phyloP scores from a whole-genome alignment of 2,113 vertebrate species.

The Rhinogobius similis region DNA sequence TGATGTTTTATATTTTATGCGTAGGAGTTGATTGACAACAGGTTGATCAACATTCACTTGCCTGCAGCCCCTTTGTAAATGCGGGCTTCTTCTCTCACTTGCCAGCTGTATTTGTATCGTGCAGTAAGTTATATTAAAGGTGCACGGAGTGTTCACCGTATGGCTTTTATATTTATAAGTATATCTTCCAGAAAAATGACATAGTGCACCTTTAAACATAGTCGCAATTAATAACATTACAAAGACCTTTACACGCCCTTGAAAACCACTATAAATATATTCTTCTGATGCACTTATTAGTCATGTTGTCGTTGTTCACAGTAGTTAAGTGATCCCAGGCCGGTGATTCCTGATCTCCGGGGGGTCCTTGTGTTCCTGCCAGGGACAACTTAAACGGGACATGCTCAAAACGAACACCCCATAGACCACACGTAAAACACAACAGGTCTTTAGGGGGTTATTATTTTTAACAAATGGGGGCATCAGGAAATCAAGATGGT shows the following conservation, averaged over 20 bases:
- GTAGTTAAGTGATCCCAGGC: conserved; percentile 7
- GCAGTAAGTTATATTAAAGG: too few relatives aligned
- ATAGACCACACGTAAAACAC: background rate
- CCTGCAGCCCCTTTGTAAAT: too few relatives aligned
- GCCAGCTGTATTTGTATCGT: too few relatives aligned
- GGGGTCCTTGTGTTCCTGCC: background rate
- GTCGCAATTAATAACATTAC: too few relatives aligned
- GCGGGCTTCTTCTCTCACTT: too few relatives aligned
- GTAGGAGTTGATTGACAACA: too few relatives aligned
- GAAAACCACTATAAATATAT: background rate
- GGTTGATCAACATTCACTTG: too few relatives aligned
- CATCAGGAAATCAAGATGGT: background rate
- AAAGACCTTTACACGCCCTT: background rate
- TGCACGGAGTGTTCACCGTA: too few relatives aligned
- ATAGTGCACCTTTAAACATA: too few relatives aligned
- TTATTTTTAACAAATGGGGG: background rate
- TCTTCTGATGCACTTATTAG: background rate
- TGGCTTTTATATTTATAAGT: too few relatives aligned
- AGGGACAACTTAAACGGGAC: background rate
- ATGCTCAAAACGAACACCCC: background rate
- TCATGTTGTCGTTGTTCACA: background rate
- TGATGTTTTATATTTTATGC: too few relatives aligned
- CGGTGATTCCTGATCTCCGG: background rate
- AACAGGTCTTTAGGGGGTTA: background rate
- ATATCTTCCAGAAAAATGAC: too few relatives aligned